phyloP scores from a whole-genome alignment of 2,888 invertebrate species.

The Archaeoteleia sp. region DNA sequence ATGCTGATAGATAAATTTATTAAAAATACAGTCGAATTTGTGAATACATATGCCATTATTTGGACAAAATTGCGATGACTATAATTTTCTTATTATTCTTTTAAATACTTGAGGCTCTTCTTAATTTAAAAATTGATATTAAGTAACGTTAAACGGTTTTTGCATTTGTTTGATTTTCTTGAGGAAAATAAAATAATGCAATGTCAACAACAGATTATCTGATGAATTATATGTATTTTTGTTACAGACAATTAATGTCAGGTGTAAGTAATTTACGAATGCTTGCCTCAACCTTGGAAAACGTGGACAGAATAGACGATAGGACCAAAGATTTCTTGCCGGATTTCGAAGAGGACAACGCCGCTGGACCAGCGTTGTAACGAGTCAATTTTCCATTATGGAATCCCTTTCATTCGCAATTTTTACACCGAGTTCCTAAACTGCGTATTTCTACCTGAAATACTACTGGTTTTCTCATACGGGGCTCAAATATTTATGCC shows the following conservation, averaged over 20 bases:
- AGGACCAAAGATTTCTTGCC: constrained; percentile 75
- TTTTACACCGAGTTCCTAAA: constrained; percentile 55
- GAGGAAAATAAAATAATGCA: too few relatives aligned
- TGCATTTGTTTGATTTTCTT: too few relatives aligned
- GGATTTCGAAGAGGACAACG: constrained; percentile 76
- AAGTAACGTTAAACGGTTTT: too few relatives aligned
- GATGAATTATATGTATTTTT: constrained; percentile 32
- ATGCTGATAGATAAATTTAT: too few relatives aligned
- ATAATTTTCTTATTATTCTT: too few relatives aligned
- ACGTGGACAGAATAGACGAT: constrained; percentile 77
- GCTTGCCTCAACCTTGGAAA: constrained; percentile 80
- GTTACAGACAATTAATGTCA: constrained; percentile 79
- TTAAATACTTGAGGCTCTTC: too few relatives aligned
- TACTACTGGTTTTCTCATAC: constrained; percentile 2
- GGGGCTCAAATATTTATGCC: constrained; percentile 9
- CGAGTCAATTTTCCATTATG: constrained; percentile 18
- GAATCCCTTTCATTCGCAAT: constrained; percentile 22
- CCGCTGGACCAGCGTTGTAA: constrained; percentile 76
- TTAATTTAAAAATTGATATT: too few relatives aligned
- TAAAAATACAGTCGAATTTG: too few relatives aligned
- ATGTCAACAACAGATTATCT: too few relatives aligned
- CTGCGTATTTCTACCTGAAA: constrained; percentile 16
- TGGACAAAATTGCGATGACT: too few relatives aligned
- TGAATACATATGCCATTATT: too few relatives aligned
- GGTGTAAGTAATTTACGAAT: constrained; percentile 82